Conservation (phyloP, 2,113 vertebrate genomes). For the mouse (Mus musculus) region GRCm39 chr7:79046001-79046500, state of each 20-base stretch:
- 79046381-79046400: no score
- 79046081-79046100: background rate
- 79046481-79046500: constrained; percentile 25
- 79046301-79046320: background rate
- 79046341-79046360: background rate
- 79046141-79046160: background rate
- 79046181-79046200: background rate
- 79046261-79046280: background rate
- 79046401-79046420: background rate
- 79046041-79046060: background rate
- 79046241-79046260: background rate
- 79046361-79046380: background rate
- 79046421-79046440: background rate
- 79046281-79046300: background rate
- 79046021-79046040: background rate
- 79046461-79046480: background rate
- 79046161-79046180: background rate
- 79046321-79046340: background rate
- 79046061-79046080: background rate
- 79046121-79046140: background rate
- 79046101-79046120: background rate
- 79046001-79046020: background rate
- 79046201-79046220: background rate
- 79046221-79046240: background rate
- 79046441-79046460: background rate